Base-by-base conservation (phyloP, 2,888 invertebrate genomes). In the Trissolcus japonicus region DNA sequence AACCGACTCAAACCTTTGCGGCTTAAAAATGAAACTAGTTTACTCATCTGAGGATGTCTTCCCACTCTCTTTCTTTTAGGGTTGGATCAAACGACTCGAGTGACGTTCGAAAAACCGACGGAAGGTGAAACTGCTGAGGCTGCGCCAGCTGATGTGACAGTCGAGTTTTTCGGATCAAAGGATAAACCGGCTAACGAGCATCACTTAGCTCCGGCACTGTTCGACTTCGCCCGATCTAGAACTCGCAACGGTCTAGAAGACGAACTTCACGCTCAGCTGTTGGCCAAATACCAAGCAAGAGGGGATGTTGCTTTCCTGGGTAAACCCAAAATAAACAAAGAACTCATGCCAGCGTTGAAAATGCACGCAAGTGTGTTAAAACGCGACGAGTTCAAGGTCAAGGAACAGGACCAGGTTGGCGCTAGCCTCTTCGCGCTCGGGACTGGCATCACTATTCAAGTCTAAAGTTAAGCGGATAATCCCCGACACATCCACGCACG, bases 1-100 rank as follows among this genome's bases (percentile, higher is more conserved):
- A 50, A 50, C 50, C 50, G 50, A 50, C 17, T 50, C 50, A 50
- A 50, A 50, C 2, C 50, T 50, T 50, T 50, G 50, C 50, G 16
- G 50, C 50, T 50, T 13, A 50, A 50, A 50, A 50, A n/a, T 1
- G 21, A 21, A 21, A 21, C 21, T 21, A 21, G 21, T 21, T 41
- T 2, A 41, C 1, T 41, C 41, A 41, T 41, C 4, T 41, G 41
- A 41, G 41, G 4, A 41, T n/a, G 41, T 41, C 4, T 41, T 41
- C 41, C 41, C 13, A 3, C 13, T 43, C 4, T 43, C n/a, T 4
- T 43, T 11, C 43, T 6, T 43, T 43, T 43, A 43, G 43, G 13
- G 43, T 43, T 11, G n/a, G 0, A 2, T 11, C 4, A 2, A 43
- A 11, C 4, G 4, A n/a, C 4, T 43, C 43, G 43, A 43, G 43